Conservation (phyloP, 2,797 vertebrate species). For the Pseudomugil tenellus region DNA sequence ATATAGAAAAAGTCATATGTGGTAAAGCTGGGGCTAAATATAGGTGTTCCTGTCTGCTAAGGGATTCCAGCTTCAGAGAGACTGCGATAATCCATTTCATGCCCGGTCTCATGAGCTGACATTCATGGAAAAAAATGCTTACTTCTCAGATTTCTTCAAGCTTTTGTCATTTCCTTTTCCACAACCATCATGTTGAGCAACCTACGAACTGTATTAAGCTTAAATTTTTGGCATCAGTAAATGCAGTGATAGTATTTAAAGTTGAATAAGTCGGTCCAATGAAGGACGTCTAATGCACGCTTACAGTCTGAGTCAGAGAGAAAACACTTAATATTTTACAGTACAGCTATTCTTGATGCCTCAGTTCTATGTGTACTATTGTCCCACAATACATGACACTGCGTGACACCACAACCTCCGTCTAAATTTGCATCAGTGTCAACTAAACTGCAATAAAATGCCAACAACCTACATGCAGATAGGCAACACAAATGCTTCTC, state of each 20-base stretch:
- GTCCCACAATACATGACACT: not conserved
- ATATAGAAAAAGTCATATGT: slow-evolving; percentile 42
- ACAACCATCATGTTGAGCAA: slow-evolving; percentile 19
- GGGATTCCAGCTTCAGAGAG: slow-evolving; percentile 37
- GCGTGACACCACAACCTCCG: not conserved
- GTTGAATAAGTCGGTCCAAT: not conserved
- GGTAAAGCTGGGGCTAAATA: slow-evolving; percentile 55
- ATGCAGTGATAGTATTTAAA: not conserved
- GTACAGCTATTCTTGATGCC: not conserved
- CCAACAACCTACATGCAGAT: too few relatives aligned
- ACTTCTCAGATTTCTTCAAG: slow-evolving; percentile 46
- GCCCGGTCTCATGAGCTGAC: slow-evolving; percentile 48
- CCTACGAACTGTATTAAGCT: slow-evolving; percentile 20
- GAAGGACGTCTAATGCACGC: not conserved
- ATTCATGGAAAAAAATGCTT: slow-evolving; percentile 44
- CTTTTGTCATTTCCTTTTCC: slow-evolving; percentile 50
- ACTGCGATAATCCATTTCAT: slow-evolving; percentile 64
- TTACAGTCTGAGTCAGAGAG: not conserved
- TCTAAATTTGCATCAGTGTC: not conserved
- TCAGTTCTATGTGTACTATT: too few relatives aligned
- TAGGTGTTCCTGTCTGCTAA: slow-evolving; percentile 34
- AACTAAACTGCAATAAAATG: not conserved
- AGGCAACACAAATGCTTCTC: not conserved
- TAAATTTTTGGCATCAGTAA: not conserved
- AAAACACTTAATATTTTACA: not conserved